phyloP scores from a whole-genome alignment of 2,113 vertebrate genomes.

The Ptychochromis oligacanthus region DNA sequence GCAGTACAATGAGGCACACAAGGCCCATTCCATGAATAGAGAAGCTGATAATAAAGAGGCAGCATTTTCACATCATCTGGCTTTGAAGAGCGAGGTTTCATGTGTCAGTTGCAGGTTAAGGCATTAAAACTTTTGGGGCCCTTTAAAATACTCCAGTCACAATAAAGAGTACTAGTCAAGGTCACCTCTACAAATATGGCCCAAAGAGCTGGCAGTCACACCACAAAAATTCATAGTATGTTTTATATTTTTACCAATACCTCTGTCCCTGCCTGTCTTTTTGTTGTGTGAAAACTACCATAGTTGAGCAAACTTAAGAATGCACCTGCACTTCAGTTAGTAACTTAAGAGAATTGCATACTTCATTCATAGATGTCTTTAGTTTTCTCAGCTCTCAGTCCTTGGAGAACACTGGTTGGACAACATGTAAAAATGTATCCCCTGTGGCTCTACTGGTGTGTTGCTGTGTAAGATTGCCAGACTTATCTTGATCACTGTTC shows the following conservation, averaged over 20 bases:
- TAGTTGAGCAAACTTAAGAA: background rate
- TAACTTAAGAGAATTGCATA: slow-evolving; percentile 2
- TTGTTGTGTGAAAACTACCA: background rate
- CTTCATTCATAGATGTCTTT: background rate
- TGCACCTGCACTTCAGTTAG: slow-evolving; percentile 11
- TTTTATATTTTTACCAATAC: background rate
- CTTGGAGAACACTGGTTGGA: background rate
- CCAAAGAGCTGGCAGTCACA: background rate
- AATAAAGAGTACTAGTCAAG: slow-evolving; percentile 29
- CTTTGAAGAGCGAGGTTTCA: slow-evolving; percentile 11
- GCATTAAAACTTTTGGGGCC: slow-evolving; percentile 19
- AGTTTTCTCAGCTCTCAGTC: background rate
- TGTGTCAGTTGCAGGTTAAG: slow-evolving; percentile 29
- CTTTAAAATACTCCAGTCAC: slow-evolving; percentile 27
- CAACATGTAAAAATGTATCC: slow-evolving; percentile 21
- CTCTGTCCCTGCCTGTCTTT: too few relatives aligned
- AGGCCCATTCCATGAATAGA: slow-evolving; percentile 28
- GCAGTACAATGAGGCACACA: slow-evolving; percentile 50
- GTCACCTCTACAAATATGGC: slow-evolving; percentile 25
- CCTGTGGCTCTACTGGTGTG: slow-evolving; percentile 15
- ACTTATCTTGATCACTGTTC: slow-evolving; percentile 59
- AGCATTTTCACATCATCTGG: slow-evolving; percentile 36
- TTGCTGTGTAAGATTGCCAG: slow-evolving; percentile 52
- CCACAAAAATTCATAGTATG: background rate
- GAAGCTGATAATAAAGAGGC: slow-evolving; percentile 14